Evolutionary conservation across 2,888 invertebrate genomes (phyloP).

Genomic region (Trisateles emortualis): DNA sequence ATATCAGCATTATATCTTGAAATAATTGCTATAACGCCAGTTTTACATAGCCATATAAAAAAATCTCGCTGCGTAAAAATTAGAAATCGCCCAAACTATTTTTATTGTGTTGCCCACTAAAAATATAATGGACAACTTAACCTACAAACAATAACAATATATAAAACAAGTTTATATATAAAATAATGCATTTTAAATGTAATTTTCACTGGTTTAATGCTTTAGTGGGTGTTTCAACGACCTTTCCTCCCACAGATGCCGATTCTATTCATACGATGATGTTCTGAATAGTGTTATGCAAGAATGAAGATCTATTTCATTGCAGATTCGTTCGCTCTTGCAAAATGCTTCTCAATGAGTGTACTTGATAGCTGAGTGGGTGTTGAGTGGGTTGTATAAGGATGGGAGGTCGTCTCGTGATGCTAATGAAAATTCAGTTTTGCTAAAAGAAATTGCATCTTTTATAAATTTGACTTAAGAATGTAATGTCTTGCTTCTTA

Average conservation of each 20-base stretch:
- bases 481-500: too few species aligned
- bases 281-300: conserved; percentile 36
- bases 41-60: neutral
- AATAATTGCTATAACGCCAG: neutral
- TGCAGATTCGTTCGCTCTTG: conserved; percentile 36
- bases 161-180: neutral
- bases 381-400: conserved; percentile 21
- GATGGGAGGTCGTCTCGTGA: conserved; percentile 30
- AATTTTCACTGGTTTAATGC: conserved; percentile 32
- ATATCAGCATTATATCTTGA: neutral
- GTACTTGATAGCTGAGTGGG: conserved; percentile 35
- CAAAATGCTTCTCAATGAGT: conserved; percentile 41
- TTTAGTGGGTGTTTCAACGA: conserved; percentile 37
- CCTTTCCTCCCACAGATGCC: conserved; percentile 37
- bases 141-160: neutral
- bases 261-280: conserved; percentile 12
- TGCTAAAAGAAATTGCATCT: neutral
- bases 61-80: neutral
- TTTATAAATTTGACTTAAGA: too few species aligned
- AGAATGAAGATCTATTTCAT: conserved; percentile 50
- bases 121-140: neutral
- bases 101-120: neutral
- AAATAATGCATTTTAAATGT: conserved; percentile 24
- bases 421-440: conserved; percentile 4
- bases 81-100: neutral